Conservation (phyloP, 2,888 invertebrate species). For the Tillus elongatus region DNA sequence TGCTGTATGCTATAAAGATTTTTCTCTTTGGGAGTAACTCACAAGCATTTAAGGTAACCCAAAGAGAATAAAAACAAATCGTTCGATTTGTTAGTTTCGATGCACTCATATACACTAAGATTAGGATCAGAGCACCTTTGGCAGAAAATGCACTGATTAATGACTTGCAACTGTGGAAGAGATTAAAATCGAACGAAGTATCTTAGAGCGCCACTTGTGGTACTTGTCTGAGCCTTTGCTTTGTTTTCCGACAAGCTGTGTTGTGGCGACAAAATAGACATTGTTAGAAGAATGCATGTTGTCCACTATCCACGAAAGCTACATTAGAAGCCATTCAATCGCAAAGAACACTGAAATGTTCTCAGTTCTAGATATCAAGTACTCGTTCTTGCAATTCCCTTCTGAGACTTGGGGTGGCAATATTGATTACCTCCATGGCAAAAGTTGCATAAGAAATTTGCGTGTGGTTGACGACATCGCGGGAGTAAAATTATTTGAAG, state of each 20-base stretch:
- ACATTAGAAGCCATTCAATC: neutral
- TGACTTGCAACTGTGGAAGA: constrained; percentile 2
- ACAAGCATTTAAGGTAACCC: neutral
- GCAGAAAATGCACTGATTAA: constrained; percentile 1
- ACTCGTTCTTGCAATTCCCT: constrained; percentile 2
- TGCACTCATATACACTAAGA: constrained; percentile 2
- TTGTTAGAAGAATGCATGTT: neutral
- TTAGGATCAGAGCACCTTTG: neutral
- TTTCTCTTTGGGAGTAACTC: constrained; percentile 2
- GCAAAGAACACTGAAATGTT: constrained; percentile 3
- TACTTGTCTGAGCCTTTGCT: too few species aligned
- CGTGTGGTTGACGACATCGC: constrained; percentile 2
- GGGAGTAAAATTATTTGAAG: constrained; percentile 3
- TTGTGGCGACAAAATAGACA: constrained; percentile 1
- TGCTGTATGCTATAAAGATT: neutral
- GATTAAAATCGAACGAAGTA: constrained; percentile 1
- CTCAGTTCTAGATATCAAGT: constrained; percentile 1
- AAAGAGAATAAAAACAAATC: constrained; percentile 2
- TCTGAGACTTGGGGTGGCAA: constrained; percentile 2
- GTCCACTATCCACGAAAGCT: neutral
- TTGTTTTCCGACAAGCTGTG: constrained; percentile 2
- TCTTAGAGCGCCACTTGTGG: constrained; percentile 4
- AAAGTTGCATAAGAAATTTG: constrained; percentile 3
- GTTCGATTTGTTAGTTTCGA: constrained; percentile 1
- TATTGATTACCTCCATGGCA: constrained; percentile 3